These are phyloP conservation scores for Scomber japonicus DNA, from an alignment of 2,113 vertebrate species.

Conservation along the genomic window DNA sequence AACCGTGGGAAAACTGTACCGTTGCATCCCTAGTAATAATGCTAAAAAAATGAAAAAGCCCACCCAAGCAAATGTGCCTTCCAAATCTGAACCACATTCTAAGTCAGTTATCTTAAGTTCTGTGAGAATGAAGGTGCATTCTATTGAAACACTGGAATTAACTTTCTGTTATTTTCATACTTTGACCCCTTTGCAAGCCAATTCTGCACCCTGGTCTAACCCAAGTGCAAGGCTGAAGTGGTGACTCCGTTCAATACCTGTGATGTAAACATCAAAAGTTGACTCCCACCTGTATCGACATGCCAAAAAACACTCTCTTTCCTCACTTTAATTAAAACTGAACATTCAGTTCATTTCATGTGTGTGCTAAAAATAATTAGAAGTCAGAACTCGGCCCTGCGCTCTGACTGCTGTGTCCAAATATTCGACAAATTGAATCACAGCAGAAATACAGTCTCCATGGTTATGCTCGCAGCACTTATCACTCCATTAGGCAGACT, in stretches of 20 bases:
- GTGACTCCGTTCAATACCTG: neutral
- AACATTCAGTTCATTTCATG: neutral
- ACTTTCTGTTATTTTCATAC: no score
- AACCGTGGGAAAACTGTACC: no score
- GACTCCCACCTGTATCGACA: neutral
- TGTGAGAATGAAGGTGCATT: no score
- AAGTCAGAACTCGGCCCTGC: neutral
- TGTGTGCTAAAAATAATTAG: neutral
- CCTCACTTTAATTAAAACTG: neutral
- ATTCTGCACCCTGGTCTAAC: constrained; percentile 15
- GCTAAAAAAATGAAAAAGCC: no score
- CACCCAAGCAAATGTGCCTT: no score
- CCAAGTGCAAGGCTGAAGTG: neutral
- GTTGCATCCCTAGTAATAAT: no score
- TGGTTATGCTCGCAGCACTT: constrained; percentile 36
- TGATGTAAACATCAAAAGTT: neutral
- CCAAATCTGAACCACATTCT: no score
- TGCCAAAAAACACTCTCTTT: neutral
- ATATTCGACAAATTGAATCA: neutral
- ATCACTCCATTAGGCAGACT: constrained; percentile 15
- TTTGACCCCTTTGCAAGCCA: no score
- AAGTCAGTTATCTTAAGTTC: no score
- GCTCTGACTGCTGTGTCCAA: neutral
- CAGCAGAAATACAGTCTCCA: constrained; percentile 5
- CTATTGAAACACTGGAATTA: no score